Percentiles rank a stretch among this genome's conserved stretches.
Evolutionary conservation across 2,113 vertebrate genomes (phyloP).

Genomic region (Dunckerocampus dactyliophorus): DNA sequence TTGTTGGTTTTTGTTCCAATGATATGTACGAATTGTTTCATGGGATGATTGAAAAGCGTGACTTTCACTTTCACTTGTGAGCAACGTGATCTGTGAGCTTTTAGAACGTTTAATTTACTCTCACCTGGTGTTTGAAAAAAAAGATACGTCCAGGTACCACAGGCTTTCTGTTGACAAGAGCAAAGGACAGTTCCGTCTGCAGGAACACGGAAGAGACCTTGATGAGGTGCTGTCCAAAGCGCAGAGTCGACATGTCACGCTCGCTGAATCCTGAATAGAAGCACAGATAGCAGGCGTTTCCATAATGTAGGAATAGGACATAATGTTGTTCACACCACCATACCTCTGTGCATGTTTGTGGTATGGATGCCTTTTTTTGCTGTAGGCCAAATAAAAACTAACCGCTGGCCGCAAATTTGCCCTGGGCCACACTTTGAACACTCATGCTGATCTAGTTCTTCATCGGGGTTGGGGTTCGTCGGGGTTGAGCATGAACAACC

Average conservation of each 20-base stretch:
- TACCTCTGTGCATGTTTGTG: neutral
- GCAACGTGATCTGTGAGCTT: neutral
- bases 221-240: constrained; percentile 84
- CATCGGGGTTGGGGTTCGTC: too few species aligned
- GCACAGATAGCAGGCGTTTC: constrained; percentile 19
- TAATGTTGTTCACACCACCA: constrained; percentile 8
- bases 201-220: constrained; percentile 81
- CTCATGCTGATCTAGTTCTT: too few species aligned
- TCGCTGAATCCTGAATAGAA: constrained; percentile 29
- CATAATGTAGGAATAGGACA: constrained; percentile 8
- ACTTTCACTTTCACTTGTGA: too few species aligned
- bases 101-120: constrained; percentile 1
- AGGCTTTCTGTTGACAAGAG: constrained; percentile 84
- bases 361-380: too few species aligned
- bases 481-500: too few species aligned
- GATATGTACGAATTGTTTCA: too few species aligned
- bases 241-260: constrained; percentile 71
- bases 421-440: too few species aligned
- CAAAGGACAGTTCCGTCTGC: constrained; percentile 82
- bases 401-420: too few species aligned
- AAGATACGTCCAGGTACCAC: constrained; percentile 86
- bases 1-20: too few species aligned
- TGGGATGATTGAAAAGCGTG: too few species aligned
- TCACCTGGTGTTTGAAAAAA: constrained; percentile 13
- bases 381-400: too few species aligned